phyloP scores from a whole-genome alignment of 2,888 invertebrate genomes.

The Brachypalpus laphriformis region DNA sequence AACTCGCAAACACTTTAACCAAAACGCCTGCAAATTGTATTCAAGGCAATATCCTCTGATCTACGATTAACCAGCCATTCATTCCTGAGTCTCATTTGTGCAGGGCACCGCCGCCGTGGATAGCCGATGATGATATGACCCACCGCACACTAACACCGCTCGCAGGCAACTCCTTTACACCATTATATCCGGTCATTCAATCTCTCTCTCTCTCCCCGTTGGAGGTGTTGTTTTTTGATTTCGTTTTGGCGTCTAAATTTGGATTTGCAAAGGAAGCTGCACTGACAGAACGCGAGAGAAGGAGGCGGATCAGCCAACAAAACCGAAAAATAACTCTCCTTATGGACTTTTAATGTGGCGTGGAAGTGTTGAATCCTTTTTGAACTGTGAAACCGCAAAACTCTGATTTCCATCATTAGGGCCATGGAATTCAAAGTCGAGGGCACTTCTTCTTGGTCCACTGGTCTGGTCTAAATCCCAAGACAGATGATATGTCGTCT shows the following conservation, averaged over 20 bases:
- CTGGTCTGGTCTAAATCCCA: conserved; percentile 62
- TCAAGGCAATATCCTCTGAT: conserved; percentile 53
- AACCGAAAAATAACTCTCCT: conserved; percentile 54
- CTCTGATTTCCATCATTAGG: conserved; percentile 74
- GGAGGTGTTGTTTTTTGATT: neutral
- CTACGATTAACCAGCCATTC: conserved; percentile 68
- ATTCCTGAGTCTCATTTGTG: conserved; percentile 39
- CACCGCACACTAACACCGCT: conserved; percentile 69
- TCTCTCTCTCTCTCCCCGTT: too few relatives aligned
- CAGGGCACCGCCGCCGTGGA: neutral
- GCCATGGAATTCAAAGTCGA: conserved; percentile 62
- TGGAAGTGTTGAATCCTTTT: conserved; percentile 68
- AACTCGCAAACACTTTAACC: conserved; percentile 23
- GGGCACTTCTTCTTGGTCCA: conserved; percentile 16
- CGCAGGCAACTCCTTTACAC: conserved; percentile 65
- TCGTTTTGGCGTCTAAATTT: conserved; percentile 67
- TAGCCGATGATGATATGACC: conserved; percentile 67
- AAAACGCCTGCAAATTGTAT: conserved; percentile 67
- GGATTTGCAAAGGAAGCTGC: conserved; percentile 29
- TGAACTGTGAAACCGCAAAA: conserved; percentile 65
- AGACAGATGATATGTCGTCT: conserved; percentile 71
- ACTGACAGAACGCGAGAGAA: conserved; percentile 25
- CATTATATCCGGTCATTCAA: conserved; percentile 57
- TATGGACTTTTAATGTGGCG: conserved; percentile 68
- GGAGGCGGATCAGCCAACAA: conserved; percentile 58